Conservation (phyloP, 1,140 invertebrate genomes). For the Neodiprion fabricii region DNA sequence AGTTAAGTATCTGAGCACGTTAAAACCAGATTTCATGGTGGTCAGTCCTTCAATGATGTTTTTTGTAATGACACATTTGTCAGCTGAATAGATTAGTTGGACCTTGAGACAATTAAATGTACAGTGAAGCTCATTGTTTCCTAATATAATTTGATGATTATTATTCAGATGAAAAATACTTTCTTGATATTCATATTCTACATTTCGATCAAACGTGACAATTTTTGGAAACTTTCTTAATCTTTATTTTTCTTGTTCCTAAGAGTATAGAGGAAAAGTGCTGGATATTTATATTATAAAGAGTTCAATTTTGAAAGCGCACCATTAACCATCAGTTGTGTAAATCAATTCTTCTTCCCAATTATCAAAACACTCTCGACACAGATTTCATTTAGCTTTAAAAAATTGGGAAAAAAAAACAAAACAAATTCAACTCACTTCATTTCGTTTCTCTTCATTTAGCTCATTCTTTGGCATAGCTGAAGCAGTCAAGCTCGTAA, state of each 20-base stretch:
- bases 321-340: background rate
- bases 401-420: too few relatives aligned
- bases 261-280: conserved; percentile 7
- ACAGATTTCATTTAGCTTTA: too few relatives aligned
- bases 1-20: conserved; percentile 7
- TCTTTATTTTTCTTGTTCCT: background rate
- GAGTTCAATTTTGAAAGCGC: background rate
- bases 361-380: background rate
- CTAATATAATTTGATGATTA: conserved; percentile 3
- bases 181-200: background rate
- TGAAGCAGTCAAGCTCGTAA: conserved; percentile 1
- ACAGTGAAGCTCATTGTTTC: background rate
- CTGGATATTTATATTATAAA: background rate
- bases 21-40: conserved; percentile 2
- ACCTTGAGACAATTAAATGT: conserved; percentile 6
- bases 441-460: background rate
- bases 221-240: background rate
- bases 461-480: conserved; percentile 1
- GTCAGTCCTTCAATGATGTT: conserved; percentile 1
- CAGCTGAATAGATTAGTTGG: conserved; percentile 5
- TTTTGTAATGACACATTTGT: background rate
- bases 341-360: background rate
- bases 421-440: too few relatives aligned
- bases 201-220: background rate
- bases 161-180: background rate